Evolutionary conservation across 2,113 vertebrate genomes (phyloP).

Genomic region (Leucopsar rothschildi): DNA sequence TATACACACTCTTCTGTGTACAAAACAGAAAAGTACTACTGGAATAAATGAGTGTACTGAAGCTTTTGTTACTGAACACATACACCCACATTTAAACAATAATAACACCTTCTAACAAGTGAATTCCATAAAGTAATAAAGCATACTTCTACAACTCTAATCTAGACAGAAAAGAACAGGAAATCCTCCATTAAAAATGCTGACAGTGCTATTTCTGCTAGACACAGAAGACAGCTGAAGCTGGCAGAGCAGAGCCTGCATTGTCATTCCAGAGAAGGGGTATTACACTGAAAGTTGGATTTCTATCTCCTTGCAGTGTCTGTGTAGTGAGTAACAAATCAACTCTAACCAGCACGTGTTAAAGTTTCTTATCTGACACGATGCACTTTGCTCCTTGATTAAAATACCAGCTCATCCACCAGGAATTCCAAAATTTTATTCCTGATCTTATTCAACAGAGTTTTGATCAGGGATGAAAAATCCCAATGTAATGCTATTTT

Average conservation of each 20-base stretch:
- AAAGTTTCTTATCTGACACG: neutral
- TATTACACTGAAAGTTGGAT: neutral
- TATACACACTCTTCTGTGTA: neutral
- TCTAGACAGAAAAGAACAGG: conserved; percentile 22
- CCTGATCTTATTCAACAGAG: neutral
- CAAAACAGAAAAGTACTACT: neutral
- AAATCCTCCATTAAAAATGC: conserved; percentile 46
- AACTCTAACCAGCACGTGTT: neutral
- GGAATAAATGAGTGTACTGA: neutral
- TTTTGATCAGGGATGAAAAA: neutral
- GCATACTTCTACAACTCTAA: neutral
- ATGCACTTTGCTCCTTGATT: neutral
- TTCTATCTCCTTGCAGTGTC: neutral
- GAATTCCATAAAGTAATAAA: neutral
- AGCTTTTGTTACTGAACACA: neutral
- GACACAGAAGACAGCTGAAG: conserved; percentile 16
- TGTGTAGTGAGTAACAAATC: neutral
- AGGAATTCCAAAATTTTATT: neutral
- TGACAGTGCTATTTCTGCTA: conserved; percentile 23
- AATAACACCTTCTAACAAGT: conserved; percentile 7
- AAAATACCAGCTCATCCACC: neutral
- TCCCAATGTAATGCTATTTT: neutral
- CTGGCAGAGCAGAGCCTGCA: conserved; percentile 3
- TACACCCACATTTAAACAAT: neutral
- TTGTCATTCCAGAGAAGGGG: neutral